A percentile compares a stretch with the other conserved stretches of the same genome.
phyloP scores from a whole-genome alignment of 1,140 invertebrate genomes.

The Eupristina koningsbergeri region DNA sequence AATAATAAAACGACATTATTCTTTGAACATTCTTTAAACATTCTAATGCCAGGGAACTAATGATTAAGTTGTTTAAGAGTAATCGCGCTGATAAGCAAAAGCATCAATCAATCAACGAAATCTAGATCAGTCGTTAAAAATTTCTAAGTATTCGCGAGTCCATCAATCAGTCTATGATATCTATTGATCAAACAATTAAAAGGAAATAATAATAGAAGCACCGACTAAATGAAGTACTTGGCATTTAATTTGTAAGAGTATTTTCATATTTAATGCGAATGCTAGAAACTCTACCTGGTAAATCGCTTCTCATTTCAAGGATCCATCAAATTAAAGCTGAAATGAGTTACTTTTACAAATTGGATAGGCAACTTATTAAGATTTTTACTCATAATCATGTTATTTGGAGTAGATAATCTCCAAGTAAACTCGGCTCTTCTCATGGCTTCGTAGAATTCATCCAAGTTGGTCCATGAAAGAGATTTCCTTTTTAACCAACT shows the following conservation, averaged over 20 bases:
- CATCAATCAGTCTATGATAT: neutral
- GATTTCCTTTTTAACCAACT: constrained; percentile 14
- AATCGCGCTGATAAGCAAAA: no score
- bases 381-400: neutral
- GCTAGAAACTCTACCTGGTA: no score
- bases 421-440: neutral
- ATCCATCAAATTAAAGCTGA: no score
- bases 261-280: no score
- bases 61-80: neutral
- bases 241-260: no score
- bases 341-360: neutral
- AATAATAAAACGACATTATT: neutral
- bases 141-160: neutral
- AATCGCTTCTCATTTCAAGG: no score
- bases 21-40: neutral
- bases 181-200: neutral
- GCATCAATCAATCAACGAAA: no score
- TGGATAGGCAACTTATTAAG: neutral
- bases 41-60: neutral
- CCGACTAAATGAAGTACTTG: no score
- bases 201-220: neutral
- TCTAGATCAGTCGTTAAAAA: neutral
- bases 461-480: neutral
- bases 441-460: neutral
- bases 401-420: neutral